Evolutionary conservation across 2,888 invertebrate genomes (phyloP).

Genomic region (Muschampia plurimacula): DNA sequence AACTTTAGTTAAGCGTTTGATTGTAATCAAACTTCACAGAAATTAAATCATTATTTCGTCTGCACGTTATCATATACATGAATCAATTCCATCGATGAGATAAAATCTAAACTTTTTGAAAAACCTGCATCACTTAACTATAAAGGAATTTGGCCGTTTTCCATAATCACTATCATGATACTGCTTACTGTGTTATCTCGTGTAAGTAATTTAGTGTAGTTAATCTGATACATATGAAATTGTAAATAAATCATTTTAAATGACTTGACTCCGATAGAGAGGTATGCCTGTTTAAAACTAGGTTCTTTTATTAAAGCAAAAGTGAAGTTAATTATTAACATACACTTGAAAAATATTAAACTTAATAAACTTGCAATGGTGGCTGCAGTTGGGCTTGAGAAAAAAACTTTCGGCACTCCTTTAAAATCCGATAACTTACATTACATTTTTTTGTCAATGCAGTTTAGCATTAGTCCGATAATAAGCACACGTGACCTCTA

Average conservation of each 20-base stretch:
- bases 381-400: too few relatives aligned
- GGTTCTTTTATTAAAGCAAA: too few relatives aligned
- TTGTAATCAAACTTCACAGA: not conserved
- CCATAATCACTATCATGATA: conserved; percentile 4
- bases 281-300: too few relatives aligned
- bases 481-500: too few relatives aligned
- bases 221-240: not conserved
- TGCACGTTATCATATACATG: not conserved
- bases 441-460: too few relatives aligned
- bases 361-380: too few relatives aligned
- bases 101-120: conserved; percentile 3
- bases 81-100: conserved; percentile 2
- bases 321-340: too few relatives aligned
- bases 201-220: conserved; percentile 3
- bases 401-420: too few relatives aligned
- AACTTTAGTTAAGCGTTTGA: conserved; percentile 1
- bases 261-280: not conserved
- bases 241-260: not conserved
- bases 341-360: too few relatives aligned
- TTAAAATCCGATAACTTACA: too few relatives aligned
- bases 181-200: not conserved
- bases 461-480: too few relatives aligned
- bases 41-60: not conserved
- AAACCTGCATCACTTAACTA: not conserved
- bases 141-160: conserved; percentile 6